Conservation (phyloP, 2,888 invertebrate genomes). For the Erebia aethiops region DNA sequence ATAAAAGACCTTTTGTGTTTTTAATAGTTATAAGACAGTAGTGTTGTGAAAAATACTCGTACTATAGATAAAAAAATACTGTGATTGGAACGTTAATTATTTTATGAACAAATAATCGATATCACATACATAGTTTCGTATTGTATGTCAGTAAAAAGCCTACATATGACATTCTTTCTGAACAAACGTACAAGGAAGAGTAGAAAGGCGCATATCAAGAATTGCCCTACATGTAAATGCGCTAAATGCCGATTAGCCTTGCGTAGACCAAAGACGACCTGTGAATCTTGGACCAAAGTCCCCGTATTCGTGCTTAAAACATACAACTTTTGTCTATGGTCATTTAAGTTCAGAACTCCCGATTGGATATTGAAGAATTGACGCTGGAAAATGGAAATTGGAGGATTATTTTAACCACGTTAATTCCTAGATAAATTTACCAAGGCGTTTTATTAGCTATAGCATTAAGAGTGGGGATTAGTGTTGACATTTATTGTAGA, state of each 20-base stretch:
- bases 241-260: constrained; percentile 63
- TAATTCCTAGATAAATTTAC: constrained; percentile 49
- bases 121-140: constrained; percentile 28
- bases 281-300: constrained; percentile 70
- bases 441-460: constrained; percentile 51
- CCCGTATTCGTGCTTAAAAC: constrained; percentile 68
- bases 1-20: constrained; percentile 16
- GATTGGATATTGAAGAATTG: constrained; percentile 23
- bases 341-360: constrained; percentile 61
- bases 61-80: not conserved
- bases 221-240: constrained; percentile 66
- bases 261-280: constrained; percentile 62
- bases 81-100: not conserved
- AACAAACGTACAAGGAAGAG: constrained; percentile 59
- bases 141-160: constrained; percentile 58
- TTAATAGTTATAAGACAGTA: not conserved
- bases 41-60: not conserved
- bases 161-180: constrained; percentile 76
- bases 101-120: not conserved
- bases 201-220: constrained; percentile 69
- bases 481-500: constrained; percentile 33
- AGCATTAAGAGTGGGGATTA: constrained; percentile 41
- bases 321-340: constrained; percentile 75
- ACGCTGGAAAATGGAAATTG: constrained; percentile 23
- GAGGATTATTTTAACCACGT: constrained; percentile 42